These are phyloP conservation scores for Halotydeus destructor DNA, from an alignment of 1,140 invertebrate species.

Conservation along the genomic window DNA sequence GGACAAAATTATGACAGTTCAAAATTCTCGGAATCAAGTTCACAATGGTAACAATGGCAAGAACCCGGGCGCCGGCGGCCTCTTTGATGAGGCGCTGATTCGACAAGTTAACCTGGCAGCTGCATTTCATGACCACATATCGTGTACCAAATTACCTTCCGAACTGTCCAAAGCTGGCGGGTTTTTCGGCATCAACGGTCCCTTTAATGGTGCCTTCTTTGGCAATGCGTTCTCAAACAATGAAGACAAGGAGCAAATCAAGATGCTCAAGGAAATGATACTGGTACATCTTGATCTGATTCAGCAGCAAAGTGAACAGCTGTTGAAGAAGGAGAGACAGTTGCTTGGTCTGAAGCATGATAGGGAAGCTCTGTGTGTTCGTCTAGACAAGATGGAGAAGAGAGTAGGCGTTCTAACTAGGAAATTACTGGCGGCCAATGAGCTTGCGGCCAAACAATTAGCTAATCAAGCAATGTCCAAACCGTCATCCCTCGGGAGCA, in stretches of 20 bases:
- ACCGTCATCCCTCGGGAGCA: no score
- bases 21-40: no score
- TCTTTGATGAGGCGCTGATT: slow-evolving; percentile 1
- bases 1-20: no score
- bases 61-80: no score
- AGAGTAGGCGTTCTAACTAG: background rate
- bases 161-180: slow-evolving; percentile 4
- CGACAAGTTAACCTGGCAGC: slow-evolving; percentile 20
- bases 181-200: background rate
- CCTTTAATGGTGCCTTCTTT: background rate
- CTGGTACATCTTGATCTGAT: slow-evolving; percentile 47
- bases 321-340: slow-evolving; percentile 41
- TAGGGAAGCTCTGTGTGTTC: slow-evolving; percentile 36
- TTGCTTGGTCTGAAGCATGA: slow-evolving; percentile 36
- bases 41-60: no score
- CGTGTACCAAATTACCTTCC: slow-evolving; percentile 19
- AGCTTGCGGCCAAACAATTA: no score
- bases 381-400: slow-evolving; percentile 9
- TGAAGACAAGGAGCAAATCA: background rate
- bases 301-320: slow-evolving; percentile 45
- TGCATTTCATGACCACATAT: slow-evolving; percentile 21
- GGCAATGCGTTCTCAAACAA: background rate
- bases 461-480: no score
- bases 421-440: slow-evolving; percentile 5
- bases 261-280: slow-evolving; percentile 35